Evolutionary conservation across 2,888 invertebrate species (phyloP).

Genomic region (Drosophila neonasuta): DNA sequence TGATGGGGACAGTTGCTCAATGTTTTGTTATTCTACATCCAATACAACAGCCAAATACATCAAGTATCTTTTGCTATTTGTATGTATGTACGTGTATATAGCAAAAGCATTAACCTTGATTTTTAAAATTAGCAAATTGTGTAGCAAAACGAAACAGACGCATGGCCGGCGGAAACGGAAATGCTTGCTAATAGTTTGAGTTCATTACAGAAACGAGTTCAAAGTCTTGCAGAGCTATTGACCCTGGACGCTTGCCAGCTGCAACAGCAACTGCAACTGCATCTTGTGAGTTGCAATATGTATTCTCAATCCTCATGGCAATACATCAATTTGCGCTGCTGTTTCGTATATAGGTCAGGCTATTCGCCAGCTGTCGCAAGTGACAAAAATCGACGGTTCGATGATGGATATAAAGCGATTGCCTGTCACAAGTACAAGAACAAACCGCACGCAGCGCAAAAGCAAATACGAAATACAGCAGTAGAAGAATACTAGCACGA

Average conservation of each 20-base stretch:
- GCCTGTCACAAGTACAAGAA: conserved; percentile 45
- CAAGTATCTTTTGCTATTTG: not conserved
- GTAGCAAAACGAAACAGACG: conserved; percentile 34
- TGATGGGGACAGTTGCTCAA: conserved; percentile 73
- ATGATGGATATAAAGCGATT: conserved; percentile 38
- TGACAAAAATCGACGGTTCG: conserved; percentile 54
- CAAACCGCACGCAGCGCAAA: conserved; percentile 15
- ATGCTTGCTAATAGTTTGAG: conserved; percentile 38
- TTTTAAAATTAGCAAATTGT: conserved; percentile 66
- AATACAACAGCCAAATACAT: conserved; percentile 7
- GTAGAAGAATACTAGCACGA: conserved; percentile 3
- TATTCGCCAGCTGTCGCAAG: conserved; percentile 42
- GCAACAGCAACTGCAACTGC: conserved; percentile 10
- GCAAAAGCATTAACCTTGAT: conserved; percentile 62
- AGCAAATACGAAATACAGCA: conserved; percentile 24
- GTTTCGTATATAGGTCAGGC: conserved; percentile 47
- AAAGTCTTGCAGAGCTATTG: conserved; percentile 49
- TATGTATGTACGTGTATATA: conserved; percentile 5
- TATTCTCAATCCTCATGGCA: conserved; percentile 9
- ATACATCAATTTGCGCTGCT: conserved; percentile 41
- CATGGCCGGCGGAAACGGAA: conserved; percentile 61
- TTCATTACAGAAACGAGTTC: conserved; percentile 54
- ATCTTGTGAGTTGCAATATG: conserved; percentile 1
- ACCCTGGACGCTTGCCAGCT: conserved; percentile 58
- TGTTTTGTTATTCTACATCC: conserved; percentile 54